Percentiles rank a stretch among this genome's conserved stretches.
Evolutionary conservation across 2,888 invertebrate genomes (phyloP).

Genomic region (Tetropium fuscum): DNA sequence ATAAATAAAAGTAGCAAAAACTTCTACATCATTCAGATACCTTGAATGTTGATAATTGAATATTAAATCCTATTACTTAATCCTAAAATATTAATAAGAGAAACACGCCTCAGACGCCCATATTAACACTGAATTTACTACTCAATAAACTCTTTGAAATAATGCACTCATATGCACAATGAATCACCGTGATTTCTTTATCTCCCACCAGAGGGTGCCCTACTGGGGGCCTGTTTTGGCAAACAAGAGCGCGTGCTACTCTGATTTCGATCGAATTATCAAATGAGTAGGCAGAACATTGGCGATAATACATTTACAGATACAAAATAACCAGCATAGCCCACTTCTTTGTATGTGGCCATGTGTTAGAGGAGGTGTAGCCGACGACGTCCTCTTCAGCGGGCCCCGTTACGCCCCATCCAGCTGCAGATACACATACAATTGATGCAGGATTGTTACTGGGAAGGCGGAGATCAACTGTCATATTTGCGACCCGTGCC

Average conservation of each 20-base stretch:
- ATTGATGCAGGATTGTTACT: slow-evolving; percentile 47
- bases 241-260: slow-evolving; percentile 53
- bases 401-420: slow-evolving; percentile 49
- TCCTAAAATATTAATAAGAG: not conserved
- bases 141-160: not conserved
- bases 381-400: slow-evolving; percentile 44
- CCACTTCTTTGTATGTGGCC: slow-evolving; percentile 45
- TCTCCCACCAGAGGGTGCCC: slow-evolving; percentile 19
- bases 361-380: slow-evolving; percentile 51
- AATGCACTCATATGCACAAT: not conserved
- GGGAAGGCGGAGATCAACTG: slow-evolving; percentile 47
- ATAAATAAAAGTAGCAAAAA: too few relatives aligned
- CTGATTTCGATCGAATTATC: slow-evolving; percentile 30
- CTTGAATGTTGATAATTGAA: not conserved
- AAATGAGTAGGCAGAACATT: slow-evolving; percentile 51
- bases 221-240: slow-evolving; percentile 50
- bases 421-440: slow-evolving; percentile 47
- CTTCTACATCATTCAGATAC: not conserved
- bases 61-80: too few relatives aligned
- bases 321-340: slow-evolving; percentile 46
- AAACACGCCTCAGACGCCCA: not conserved
- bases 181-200: not conserved
- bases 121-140: not conserved
- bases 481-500: slow-evolving; percentile 51
- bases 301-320: slow-evolving; percentile 50